Evolutionary conservation across 2,888 invertebrate species (phyloP).

Genomic region (Ceraclea dissimilis): DNA sequence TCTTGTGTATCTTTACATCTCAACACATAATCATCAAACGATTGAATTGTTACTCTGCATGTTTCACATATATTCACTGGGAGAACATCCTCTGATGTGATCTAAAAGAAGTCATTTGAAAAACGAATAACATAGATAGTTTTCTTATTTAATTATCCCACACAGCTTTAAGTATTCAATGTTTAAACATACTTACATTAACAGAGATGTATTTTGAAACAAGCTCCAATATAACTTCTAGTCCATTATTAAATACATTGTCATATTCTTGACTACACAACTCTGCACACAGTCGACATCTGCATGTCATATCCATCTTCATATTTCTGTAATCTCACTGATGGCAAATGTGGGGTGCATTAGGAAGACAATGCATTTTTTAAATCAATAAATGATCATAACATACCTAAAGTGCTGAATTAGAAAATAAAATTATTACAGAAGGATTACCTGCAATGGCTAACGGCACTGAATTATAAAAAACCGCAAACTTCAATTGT

Average conservation of each 20-base stretch:
- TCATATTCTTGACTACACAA: background rate
- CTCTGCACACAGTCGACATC: background rate
- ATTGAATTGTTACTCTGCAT: background rate
- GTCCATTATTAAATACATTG: background rate
- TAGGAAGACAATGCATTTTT: too few species aligned
- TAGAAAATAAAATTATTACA: too few species aligned
- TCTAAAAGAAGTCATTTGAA: constrained; percentile 2
- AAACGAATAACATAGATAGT: too few species aligned
- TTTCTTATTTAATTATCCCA: background rate
- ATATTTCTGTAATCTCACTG: background rate
- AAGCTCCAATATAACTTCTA: background rate
- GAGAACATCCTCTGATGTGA: constrained; percentile 5
- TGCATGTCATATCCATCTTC: background rate
- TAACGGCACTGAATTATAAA: too few species aligned
- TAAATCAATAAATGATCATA: too few species aligned
- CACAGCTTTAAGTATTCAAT: background rate
- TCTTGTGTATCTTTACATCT: constrained; percentile 9
- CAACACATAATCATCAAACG: constrained; percentile 13
- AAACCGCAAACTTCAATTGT: too few species aligned
- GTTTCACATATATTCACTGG: constrained; percentile 8
- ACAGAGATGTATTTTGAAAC: background rate
- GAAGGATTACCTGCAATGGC: too few species aligned
- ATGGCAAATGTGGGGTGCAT: too few species aligned
- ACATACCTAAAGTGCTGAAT: too few species aligned
- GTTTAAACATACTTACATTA: constrained; percentile 1